Conservation (phyloP, 2,888 invertebrate species). For the Andrena minutula region DNA sequence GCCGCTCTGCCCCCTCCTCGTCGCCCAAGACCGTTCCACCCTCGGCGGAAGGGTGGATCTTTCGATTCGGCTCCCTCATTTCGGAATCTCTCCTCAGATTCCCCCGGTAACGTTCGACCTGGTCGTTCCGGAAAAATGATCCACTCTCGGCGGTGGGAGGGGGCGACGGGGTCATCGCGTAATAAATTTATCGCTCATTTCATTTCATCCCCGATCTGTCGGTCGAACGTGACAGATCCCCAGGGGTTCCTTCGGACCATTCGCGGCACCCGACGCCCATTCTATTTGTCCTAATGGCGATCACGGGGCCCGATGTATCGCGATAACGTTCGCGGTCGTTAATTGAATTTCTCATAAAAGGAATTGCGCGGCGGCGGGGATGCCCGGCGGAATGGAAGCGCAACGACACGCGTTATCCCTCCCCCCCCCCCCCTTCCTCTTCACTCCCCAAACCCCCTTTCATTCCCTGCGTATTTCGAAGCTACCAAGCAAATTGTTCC, state of each 20-base stretch:
- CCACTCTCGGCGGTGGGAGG: conserved; percentile 18
- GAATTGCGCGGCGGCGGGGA: no score
- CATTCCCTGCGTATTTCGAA: no score
- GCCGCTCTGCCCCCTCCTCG: background rate
- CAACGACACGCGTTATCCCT: no score
- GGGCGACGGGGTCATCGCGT: conserved; percentile 38
- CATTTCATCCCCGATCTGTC: conserved; percentile 37
- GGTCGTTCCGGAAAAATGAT: conserved; percentile 30
- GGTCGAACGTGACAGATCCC: conserved; percentile 35
- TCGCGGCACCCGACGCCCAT: background rate
- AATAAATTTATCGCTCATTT: conserved; percentile 59
- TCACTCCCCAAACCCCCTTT: no score
- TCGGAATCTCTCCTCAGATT: conserved; percentile 35
- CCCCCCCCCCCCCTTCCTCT: no score
- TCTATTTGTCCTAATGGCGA: conserved; percentile 19
- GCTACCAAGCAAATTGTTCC: background rate
- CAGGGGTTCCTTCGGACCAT: conserved; percentile 2
- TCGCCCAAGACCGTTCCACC: background rate
- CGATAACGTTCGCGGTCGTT: background rate
- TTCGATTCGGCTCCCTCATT: conserved; percentile 26
- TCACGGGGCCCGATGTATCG: background rate
- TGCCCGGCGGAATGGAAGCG: no score
- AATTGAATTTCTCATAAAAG: background rate
- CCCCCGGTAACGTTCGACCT: background rate
- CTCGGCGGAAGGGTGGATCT: background rate